phyloP scores from a whole-genome alignment of 2,797 vertebrate genomes.

The Xenentodon cancila region DNA sequence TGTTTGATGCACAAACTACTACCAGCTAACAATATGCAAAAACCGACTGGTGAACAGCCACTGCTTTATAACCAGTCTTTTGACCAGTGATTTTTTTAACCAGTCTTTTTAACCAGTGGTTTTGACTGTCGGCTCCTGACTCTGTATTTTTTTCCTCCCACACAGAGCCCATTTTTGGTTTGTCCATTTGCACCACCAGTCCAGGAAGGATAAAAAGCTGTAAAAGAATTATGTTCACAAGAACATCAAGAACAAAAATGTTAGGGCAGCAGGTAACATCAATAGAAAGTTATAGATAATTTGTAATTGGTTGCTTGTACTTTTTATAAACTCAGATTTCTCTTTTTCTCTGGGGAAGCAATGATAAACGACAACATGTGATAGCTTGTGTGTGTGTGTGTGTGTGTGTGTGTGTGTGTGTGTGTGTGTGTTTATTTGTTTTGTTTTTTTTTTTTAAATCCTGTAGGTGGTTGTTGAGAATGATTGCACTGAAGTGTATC shows the following conservation, averaged over 20 bases:
- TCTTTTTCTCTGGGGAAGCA: not conserved
- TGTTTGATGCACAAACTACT: not conserved
- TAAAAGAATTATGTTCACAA: constrained; percentile 56
- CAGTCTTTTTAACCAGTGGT: no score
- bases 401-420: not conserved
- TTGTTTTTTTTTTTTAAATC: not conserved
- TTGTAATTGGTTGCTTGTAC: no score
- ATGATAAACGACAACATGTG: not conserved
- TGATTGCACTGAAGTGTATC: constrained; percentile 81
- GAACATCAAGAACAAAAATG: constrained; percentile 36
- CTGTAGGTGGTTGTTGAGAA: constrained; percentile 85
- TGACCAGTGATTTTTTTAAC: no score
- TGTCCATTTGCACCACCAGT: constrained; percentile 65
- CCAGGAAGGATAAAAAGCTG: constrained; percentile 64
- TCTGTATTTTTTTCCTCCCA: not conserved
- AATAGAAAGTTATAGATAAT: no score
- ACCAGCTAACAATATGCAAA: no score
- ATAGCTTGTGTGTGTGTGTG: not conserved
- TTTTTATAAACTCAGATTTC: not conserved
- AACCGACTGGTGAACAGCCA: not conserved
- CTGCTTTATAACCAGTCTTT: not conserved
- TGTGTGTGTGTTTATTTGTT: not conserved
- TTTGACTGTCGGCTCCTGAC: not conserved
- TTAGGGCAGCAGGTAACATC: constrained; percentile 60
- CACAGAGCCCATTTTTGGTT: constrained; percentile 69